phyloP scores from a whole-genome alignment of 2,797 vertebrate species.

The Microctenopoma lineatum region DNA sequence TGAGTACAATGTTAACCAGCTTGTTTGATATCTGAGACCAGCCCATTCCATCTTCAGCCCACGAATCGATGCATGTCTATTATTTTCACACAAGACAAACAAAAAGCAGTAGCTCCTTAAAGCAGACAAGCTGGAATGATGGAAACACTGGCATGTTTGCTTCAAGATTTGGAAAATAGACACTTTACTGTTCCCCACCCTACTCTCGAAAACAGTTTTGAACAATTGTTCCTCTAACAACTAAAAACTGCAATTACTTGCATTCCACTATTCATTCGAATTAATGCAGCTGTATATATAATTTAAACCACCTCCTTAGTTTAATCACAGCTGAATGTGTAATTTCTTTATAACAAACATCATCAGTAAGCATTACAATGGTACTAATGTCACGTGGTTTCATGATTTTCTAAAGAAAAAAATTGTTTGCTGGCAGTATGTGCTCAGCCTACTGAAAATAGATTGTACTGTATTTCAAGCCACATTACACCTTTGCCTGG shows the following conservation, averaged over 20 bases:
- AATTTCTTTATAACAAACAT: neutral
- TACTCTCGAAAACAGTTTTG: too few relatives aligned
- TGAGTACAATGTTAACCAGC: too few relatives aligned
- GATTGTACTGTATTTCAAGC: constrained; percentile 65
- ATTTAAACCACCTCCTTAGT: neutral
- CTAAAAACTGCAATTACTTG: too few relatives aligned
- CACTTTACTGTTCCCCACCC: too few relatives aligned
- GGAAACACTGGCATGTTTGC: neutral
- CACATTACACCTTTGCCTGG: constrained; percentile 59
- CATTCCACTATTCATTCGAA: too few relatives aligned
- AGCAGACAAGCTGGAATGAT: neutral
- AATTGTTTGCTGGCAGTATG: constrained; percentile 36
- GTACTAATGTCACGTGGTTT: constrained; percentile 18
- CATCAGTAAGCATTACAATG: neutral
- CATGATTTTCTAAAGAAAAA: constrained; percentile 31
- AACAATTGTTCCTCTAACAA: too few relatives aligned
- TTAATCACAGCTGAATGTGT: constrained; percentile 1
- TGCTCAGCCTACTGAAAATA: constrained; percentile 55
- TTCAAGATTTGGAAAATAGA: too few relatives aligned
- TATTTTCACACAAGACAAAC: neutral
- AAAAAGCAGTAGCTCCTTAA: neutral
- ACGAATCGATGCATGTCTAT: too few relatives aligned
- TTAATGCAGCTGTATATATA: neutral
- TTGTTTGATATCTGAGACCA: too few relatives aligned
- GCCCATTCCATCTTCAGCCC: too few relatives aligned